phyloP scores from a whole-genome alignment of 2,113 vertebrate genomes.

The Uropsilus gracilis region DNA sequence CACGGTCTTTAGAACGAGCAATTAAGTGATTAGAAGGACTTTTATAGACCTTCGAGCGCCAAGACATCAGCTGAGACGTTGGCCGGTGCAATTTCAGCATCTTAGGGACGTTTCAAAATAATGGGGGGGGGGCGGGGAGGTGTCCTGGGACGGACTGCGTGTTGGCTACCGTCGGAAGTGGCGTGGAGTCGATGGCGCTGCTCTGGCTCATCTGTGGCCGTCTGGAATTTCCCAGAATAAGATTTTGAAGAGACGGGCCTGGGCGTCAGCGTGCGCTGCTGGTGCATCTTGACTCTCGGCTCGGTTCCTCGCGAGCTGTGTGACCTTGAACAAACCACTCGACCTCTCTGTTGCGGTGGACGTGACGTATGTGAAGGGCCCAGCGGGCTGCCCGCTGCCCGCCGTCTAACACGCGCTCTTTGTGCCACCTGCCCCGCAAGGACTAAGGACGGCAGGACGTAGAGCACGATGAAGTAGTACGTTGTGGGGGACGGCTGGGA shows the following conservation, averaged over 20 bases:
- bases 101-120: neutral
- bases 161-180: neutral
- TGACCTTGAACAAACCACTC: neutral
- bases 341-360: neutral
- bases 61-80: neutral
- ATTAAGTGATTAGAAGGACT: neutral
- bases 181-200: rapidly evolving
- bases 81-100: neutral
- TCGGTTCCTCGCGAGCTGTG: neutral
- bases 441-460: neutral
- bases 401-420: neutral
- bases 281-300: neutral
- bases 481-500: too few species aligned
- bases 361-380: neutral
- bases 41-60: neutral
- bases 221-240: neutral
- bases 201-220: neutral
- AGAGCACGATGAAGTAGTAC: rapidly evolving
- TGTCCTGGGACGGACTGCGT: neutral
- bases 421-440: neutral
- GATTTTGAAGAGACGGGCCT: neutral
- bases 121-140: rapidly evolving
- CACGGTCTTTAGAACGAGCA: neutral
- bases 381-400: rapidly evolving
- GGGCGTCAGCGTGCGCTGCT: neutral